A percentile compares a stretch with the other conserved stretches of the same genome.
Evolutionary conservation across 1,140 invertebrate species (phyloP).

Genomic region (Arctopsyche grandis): DNA sequence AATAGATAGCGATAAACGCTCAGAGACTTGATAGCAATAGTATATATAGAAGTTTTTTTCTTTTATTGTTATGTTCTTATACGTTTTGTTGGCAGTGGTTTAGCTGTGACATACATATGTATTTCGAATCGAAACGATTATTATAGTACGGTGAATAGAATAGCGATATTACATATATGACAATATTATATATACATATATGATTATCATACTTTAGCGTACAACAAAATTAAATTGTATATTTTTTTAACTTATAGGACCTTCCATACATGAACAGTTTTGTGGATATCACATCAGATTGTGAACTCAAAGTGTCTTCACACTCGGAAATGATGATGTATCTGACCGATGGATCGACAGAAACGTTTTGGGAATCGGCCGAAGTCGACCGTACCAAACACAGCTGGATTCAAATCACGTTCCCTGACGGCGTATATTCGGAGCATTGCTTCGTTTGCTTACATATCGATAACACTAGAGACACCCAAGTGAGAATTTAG

Average conservation of each 20-base stretch:
- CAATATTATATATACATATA: too few species aligned
- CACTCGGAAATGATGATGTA: conserved; percentile 92
- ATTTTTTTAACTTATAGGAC: neutral
- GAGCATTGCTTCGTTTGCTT: conserved; percentile 79
- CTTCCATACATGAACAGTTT: conserved; percentile 58
- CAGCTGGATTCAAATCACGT: conserved; percentile 72
- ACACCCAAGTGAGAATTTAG: conserved; percentile 74
- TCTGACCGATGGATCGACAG: conserved; percentile 92
- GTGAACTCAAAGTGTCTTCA: conserved; percentile 91
- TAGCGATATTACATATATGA: too few species aligned
- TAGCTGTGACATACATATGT: too few species aligned
- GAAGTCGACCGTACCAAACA: conserved; percentile 95
- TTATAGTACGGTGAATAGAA: too few species aligned
- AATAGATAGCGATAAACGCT: too few species aligned
- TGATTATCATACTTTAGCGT: too few species aligned
- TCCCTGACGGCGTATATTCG: conserved; percentile 65
- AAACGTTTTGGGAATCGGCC: conserved; percentile 99
- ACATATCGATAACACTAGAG: conserved; percentile 93
- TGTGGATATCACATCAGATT: conserved; percentile 72
- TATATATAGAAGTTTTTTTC: too few species aligned
- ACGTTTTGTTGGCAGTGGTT: too few species aligned
- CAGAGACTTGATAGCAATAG: too few species aligned
- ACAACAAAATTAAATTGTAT: neutral
- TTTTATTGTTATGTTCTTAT: too few species aligned
- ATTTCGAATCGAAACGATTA: too few species aligned